These are phyloP conservation scores for Tinea semifulvella DNA, from an alignment of 2,888 invertebrate genomes.

Conservation along the genomic window DNA sequence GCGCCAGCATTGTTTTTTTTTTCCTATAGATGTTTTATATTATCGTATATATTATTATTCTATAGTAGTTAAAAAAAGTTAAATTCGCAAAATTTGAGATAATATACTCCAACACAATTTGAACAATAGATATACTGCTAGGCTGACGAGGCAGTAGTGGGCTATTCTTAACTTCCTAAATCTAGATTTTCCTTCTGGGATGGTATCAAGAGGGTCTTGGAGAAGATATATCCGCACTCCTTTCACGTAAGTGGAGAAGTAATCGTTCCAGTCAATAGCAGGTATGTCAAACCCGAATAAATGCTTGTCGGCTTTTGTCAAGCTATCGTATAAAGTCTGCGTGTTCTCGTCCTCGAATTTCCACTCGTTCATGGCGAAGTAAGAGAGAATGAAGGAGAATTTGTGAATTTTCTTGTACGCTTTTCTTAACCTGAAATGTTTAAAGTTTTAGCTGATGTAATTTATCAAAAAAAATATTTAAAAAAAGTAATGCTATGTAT, in stretches of 20 bases:
- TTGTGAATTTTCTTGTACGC: slow-evolving; percentile 78
- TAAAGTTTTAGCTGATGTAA: too few relatives aligned
- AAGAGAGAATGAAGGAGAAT: slow-evolving; percentile 74
- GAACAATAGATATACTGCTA: slow-evolving; percentile 19
- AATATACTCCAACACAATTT: slow-evolving; percentile 17
- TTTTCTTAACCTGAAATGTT: slow-evolving; percentile 74
- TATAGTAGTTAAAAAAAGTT: too few relatives aligned
- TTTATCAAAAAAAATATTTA: too few relatives aligned
- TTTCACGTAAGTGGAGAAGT: slow-evolving; percentile 71
- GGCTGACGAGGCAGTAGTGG: background rate
- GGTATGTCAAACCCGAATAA: slow-evolving; percentile 74
- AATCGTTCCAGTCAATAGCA: slow-evolving; percentile 73
- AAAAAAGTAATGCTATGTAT: too few relatives aligned
- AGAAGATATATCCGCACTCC: slow-evolving; percentile 78
- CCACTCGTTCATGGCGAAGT: slow-evolving; percentile 80
- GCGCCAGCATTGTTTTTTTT: too few relatives aligned
- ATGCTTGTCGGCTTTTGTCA: slow-evolving; percentile 65
- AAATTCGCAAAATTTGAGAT: background rate
- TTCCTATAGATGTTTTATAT: too few relatives aligned
- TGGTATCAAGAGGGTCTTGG: slow-evolving; percentile 76
- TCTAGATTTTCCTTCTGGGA: slow-evolving; percentile 68
- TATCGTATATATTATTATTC: too few relatives aligned
- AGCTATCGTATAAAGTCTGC: slow-evolving; percentile 55
- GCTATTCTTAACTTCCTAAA: slow-evolving; percentile 16
- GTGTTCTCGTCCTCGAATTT: slow-evolving; percentile 70